Evolutionary conservation across 2,888 invertebrate species (phyloP).

Genomic region (Eristalis arbustorum): DNA sequence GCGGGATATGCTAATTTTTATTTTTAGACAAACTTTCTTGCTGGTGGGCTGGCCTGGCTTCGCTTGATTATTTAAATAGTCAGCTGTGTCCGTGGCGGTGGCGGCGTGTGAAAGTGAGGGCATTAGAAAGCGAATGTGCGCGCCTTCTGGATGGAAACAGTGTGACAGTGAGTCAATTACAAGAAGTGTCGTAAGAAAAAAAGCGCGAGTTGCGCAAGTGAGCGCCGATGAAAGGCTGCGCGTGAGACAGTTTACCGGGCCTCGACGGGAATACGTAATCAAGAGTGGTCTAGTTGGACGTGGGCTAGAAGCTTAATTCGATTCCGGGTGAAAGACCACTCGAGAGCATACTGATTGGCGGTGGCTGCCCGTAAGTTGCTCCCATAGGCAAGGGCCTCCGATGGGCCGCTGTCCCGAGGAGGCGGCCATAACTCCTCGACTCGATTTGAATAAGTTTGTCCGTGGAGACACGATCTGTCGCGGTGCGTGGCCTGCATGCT

Average conservation of each 20-base stretch:
- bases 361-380: background rate
- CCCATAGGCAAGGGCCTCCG: background rate
- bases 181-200: constrained; percentile 11
- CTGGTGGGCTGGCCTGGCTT: background rate
- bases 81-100: background rate
- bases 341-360: background rate
- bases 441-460: background rate
- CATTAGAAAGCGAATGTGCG: constrained; percentile 23
- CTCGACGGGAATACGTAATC: constrained; percentile 11
- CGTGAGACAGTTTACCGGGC: background rate
- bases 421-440: background rate
- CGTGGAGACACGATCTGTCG: background rate
- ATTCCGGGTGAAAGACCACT: constrained; percentile 19
- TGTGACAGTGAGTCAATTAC: background rate
- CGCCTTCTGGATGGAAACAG: background rate
- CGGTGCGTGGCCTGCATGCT: background rate
- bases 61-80: constrained; percentile 15
- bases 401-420: background rate
- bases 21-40: constrained; percentile 8
- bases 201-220: background rate
- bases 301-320: constrained; percentile 14
- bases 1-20: constrained; percentile 34
- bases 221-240: background rate
- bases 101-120: background rate
- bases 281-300: constrained; percentile 10